These are phyloP conservation scores for Branchipolynoe longqiensis DNA, from an alignment of 2,888 invertebrate species.

Conservation along the genomic window DNA sequence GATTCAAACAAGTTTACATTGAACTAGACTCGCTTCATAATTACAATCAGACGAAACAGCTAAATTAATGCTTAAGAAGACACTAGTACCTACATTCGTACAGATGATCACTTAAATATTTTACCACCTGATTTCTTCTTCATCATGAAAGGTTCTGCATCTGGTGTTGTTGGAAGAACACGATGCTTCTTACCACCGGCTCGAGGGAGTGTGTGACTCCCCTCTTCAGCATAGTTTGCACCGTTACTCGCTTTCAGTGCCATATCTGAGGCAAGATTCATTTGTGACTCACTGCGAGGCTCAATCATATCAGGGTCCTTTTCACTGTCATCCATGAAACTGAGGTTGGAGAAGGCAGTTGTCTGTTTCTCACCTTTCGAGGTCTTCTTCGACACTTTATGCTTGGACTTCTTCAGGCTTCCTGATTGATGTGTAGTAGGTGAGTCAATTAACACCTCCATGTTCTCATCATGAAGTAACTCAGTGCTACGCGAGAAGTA, in stretches of 20 bases:
- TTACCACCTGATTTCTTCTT: slow-evolving; percentile 57
- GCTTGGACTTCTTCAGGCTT: slow-evolving; percentile 57
- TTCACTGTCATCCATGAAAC: slow-evolving; percentile 65
- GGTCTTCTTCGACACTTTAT: slow-evolving; percentile 52
- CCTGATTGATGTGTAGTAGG: slow-evolving; percentile 58
- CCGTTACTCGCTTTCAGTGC: slow-evolving; percentile 57
- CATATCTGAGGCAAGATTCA: slow-evolving; percentile 46
- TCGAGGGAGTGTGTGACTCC: slow-evolving; percentile 65
- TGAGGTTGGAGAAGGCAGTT: slow-evolving; percentile 63
- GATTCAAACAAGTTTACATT: no score
- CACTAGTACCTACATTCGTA: not conserved
- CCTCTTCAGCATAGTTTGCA: slow-evolving; percentile 51
- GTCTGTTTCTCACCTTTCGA: slow-evolving; percentile 58
- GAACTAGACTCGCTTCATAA: no score
- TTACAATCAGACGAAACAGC: slow-evolving; percentile 2
- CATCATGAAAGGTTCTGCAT: slow-evolving; percentile 51
- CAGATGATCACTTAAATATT: slow-evolving; percentile 39
- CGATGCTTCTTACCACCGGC: slow-evolving; percentile 63
- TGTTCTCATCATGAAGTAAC: slow-evolving; percentile 63
- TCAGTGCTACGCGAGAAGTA: slow-evolving; percentile 46
- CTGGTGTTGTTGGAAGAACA: slow-evolving; percentile 16
- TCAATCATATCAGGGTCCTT: slow-evolving; percentile 47
- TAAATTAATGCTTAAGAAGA: slow-evolving; percentile 9
- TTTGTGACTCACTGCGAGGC: slow-evolving; percentile 55
- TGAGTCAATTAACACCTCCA: slow-evolving; percentile 60